Evolutionary conservation across 2,797 vertebrate genomes (phyloP), one percentile per base, ranked within the genome.

Genomic region (Iguana delicatissima): DNA sequence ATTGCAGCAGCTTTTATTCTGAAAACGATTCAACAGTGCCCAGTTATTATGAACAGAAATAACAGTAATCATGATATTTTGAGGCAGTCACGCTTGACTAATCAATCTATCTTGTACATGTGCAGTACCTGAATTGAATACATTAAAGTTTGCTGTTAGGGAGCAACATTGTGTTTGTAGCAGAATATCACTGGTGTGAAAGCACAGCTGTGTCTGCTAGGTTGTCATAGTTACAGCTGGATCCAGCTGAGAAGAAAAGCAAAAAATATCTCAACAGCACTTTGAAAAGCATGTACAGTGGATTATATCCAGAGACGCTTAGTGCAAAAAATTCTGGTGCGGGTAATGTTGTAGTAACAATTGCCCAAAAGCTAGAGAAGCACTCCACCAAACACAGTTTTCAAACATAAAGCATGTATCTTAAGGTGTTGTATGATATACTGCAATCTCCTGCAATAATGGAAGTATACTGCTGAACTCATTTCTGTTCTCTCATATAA

Each of bases 151-250:
- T 29, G 64, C 62, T 85, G n/a, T 46, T 52, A 94, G 6, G 81
- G 80, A 94, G 74, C 42, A 32, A 50, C 22, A 81, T 13, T 38
- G 29, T 32, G 52, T 57, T 89, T 2, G 14, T 55, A 77, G 26
- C 55, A 3, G 16, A 90, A 88, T 1, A 85, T n/a, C 13, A 69
- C 22, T 76, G 77, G 88, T 93, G 82, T 84, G 35, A 4, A 83
- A 85, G 50, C 2, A 77, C 50, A 92, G 92, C 88, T 91, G 79
- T 38, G 88, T 32, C 86, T 80, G 88, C 0, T 1, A 88, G 72
- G 92, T 77, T 92, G 93, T 92, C 93, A 95, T 55, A 93, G 94
- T 93, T 80, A 93, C 92, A 91, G 38, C 62, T 82, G 14, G 64
- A 92, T 87, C 38, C 81, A 89, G 14, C 80, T 80, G 85, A 52